phyloP scores from a whole-genome alignment of 2,888 invertebrate genomes.

The Eugnorisma glareosa region DNA sequence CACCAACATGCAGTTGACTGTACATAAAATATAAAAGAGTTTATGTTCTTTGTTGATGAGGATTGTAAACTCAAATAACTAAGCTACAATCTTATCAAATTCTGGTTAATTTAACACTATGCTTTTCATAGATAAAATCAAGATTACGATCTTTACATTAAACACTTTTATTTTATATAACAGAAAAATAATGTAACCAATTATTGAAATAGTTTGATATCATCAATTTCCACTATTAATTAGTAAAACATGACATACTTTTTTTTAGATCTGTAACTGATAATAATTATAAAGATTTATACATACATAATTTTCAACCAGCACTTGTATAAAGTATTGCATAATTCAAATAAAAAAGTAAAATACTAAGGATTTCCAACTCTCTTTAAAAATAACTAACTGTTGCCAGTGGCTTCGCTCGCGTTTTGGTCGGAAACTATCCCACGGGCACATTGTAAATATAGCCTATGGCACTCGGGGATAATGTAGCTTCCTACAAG shows the following conservation, averaged over 20 bases:
- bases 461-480: no score
- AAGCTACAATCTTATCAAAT: constrained; percentile 32
- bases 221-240: constrained; percentile 1
- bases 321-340: background rate
- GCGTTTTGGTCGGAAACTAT: no score
- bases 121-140: constrained; percentile 27
- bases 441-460: no score
- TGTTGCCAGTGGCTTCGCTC: no score
- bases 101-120: constrained; percentile 26
- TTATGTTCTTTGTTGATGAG: background rate
- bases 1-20: background rate
- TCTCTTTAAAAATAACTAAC: background rate
- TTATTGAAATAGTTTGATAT: constrained; percentile 15
- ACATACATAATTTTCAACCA: background rate
- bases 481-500: no score
- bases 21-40: background rate
- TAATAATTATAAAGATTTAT: no score
- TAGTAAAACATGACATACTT: background rate
- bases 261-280: background rate
- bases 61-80: constrained; percentile 22
- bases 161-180: constrained; percentile 1
- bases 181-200: constrained; percentile 2
- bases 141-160: constrained; percentile 29
- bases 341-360: background rate
- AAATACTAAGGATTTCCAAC: background rate